Percentiles rank a stretch among this genome's conserved stretches.
These are phyloP conservation scores for Microtus ochrogaster DNA, from an alignment of 2,113 vertebrate genomes.

Conservation along the genomic window DNA sequence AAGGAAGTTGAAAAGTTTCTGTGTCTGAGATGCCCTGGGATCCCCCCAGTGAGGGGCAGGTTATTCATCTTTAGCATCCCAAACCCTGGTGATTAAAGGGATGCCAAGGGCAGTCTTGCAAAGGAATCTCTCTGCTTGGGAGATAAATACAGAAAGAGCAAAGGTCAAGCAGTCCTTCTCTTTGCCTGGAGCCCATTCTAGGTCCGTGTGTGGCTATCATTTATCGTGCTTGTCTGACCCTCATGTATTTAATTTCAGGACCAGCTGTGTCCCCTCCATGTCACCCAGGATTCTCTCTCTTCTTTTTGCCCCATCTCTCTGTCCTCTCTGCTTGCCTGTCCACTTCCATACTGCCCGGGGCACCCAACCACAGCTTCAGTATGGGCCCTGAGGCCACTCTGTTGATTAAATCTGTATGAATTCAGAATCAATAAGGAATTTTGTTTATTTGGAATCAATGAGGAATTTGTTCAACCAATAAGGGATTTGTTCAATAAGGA, in stretches of 20 bases:
- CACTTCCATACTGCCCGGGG: not conserved
- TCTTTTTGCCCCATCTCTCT: not conserved
- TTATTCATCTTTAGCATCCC: not conserved
- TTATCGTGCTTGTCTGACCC: not conserved
- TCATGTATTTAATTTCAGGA: not conserved
- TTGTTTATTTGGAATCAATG: not conserved
- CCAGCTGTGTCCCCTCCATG: not conserved
- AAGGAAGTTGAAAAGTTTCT: not conserved
- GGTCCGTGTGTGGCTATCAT: not conserved
- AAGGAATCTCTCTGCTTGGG: not conserved
- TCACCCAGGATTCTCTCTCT: not conserved
- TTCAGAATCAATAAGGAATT: not conserved
- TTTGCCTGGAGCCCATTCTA: not conserved
- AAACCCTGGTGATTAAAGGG: slow-evolving; percentile 25
- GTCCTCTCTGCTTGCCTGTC: not conserved
- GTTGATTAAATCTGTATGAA: not conserved
- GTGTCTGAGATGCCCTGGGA: not conserved
- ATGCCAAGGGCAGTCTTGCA: slow-evolving; percentile 46
- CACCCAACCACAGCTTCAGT: not conserved
- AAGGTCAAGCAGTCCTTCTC: not conserved
- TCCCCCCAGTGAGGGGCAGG: not conserved
- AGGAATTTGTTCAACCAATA: not conserved
- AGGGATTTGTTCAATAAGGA: not conserved
- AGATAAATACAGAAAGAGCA: not conserved
- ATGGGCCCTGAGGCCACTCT: not conserved